Evolutionary conservation across 2,113 vertebrate genomes (phyloP).

Genomic region (Pteronura brasiliensis): DNA sequence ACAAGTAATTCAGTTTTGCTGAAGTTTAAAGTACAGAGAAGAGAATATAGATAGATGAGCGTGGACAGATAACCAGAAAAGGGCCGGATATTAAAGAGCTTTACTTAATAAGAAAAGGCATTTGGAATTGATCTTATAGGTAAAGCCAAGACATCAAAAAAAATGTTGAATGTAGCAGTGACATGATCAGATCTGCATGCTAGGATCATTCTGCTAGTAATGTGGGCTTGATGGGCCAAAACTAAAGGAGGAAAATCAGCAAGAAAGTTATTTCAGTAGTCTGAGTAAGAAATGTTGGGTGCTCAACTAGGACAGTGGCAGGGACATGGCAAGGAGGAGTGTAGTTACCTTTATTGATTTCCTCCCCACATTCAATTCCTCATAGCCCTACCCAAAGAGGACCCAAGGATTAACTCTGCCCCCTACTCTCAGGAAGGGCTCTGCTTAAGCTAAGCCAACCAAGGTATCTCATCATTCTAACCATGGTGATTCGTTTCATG

Average conservation of each 20-base stretch:
- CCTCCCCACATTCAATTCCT: not conserved
- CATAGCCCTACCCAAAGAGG: not conserved
- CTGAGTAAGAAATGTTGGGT: not conserved
- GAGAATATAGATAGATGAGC: not conserved
- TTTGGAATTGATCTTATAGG: not conserved
- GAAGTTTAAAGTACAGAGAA: not conserved
- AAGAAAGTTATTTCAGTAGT: not conserved
- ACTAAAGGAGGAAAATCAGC: not conserved
- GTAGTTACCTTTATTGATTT: not conserved
- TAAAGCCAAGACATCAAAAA: not conserved
- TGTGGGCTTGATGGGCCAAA: not conserved
- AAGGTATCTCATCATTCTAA: not conserved
- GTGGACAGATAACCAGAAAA: not conserved
- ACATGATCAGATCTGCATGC: not conserved
- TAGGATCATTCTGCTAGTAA: not conserved
- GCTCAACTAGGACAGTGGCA: not conserved
- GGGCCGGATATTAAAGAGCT: not conserved
- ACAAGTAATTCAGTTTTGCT: not conserved
- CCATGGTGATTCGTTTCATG: not conserved
- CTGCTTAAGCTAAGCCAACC: not conserved
- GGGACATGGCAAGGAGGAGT: not conserved
- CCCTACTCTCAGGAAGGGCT: not conserved
- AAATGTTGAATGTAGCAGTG: not conserved
- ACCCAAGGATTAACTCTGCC: not conserved
- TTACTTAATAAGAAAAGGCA: constrained; percentile 31